Percentiles rank a stretch among this genome's conserved stretches.
Evolutionary conservation across 2,888 invertebrate species (phyloP).

Genomic region (Ypsolopha scabrella): DNA sequence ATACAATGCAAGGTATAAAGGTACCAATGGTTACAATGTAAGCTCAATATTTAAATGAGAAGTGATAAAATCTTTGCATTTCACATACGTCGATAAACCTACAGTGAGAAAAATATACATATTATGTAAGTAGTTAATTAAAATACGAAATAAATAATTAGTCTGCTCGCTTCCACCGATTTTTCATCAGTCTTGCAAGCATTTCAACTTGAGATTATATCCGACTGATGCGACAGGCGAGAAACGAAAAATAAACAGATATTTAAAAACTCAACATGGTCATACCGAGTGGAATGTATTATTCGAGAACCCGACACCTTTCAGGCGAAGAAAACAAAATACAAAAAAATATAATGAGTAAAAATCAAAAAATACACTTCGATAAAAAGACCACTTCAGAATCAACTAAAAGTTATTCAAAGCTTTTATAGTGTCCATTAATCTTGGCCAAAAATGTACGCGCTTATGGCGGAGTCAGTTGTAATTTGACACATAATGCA

Average conservation of each 20-base stretch:
- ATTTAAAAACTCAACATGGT: conserved; percentile 54
- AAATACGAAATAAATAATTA: conserved; percentile 9
- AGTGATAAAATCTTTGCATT: conserved; percentile 32
- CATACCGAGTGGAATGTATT: conserved; percentile 66
- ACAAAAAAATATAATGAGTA: conserved; percentile 13
- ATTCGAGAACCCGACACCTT: conserved; percentile 62
- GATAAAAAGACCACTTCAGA: not conserved
- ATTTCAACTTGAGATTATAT: conserved; percentile 57
- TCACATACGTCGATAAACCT: conserved; percentile 11
- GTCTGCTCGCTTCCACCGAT: conserved; percentile 7
- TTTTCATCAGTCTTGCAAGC: conserved; percentile 18
- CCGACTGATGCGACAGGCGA: conserved; percentile 30
- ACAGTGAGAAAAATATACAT: conserved; percentile 8
- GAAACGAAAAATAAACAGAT: conserved; percentile 13
- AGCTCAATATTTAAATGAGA: conserved; percentile 43
- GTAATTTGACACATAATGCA: too few species aligned
- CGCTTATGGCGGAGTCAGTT: too few species aligned
- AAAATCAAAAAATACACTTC: conserved; percentile 30
- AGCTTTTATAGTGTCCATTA: too few species aligned
- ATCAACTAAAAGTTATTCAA: not conserved
- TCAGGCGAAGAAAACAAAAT: conserved; percentile 43
- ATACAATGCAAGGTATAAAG: conserved; percentile 53
- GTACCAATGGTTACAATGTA: conserved; percentile 52
- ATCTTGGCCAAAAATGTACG: too few species aligned
- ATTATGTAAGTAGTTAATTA: conserved; percentile 8